Evolutionary conservation across 1,140 invertebrate genomes (phyloP).

Genomic region (Halictus rubicundus): DNA sequence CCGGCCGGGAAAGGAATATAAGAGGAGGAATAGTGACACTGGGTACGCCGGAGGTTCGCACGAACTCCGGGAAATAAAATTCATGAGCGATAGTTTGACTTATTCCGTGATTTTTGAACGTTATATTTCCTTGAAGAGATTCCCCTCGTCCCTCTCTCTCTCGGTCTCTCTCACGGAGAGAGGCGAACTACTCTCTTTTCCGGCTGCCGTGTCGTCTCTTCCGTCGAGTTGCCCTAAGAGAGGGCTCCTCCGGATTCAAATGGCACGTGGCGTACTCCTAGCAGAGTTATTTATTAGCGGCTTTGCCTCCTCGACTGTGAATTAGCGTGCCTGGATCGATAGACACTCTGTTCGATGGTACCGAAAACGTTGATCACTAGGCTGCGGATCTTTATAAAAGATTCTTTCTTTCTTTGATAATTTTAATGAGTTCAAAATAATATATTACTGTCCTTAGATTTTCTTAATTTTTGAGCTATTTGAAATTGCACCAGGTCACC

Average conservation of each 20-base stretch:
- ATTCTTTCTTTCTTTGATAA: too few relatives aligned
- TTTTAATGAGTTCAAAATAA: too few relatives aligned
- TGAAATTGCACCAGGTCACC: too few relatives aligned
- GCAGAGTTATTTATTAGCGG: background rate
- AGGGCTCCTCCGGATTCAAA: background rate
- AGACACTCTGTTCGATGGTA: too few relatives aligned
- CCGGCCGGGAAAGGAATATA: constrained; percentile 31
- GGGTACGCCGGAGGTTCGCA: background rate
- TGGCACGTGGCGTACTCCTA: background rate
- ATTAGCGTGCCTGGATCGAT: too few relatives aligned
- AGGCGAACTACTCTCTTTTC: background rate
- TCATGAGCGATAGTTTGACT: constrained; percentile 49
- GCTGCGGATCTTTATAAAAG: too few relatives aligned
- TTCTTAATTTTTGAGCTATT: too few relatives aligned
- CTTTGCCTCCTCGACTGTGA: background rate
- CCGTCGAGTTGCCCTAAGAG: background rate
- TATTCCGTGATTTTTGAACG: constrained; percentile 37
- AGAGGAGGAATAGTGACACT: constrained; percentile 36
- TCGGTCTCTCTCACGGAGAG: background rate
- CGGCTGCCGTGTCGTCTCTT: background rate
- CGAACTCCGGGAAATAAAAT: constrained; percentile 48
- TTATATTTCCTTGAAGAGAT: constrained; percentile 33
- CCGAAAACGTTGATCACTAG: too few relatives aligned
- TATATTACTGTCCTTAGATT: too few relatives aligned
- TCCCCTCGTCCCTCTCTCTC: background rate